Percentiles rank a stretch among this genome's conserved stretches.
Evolutionary conservation across 2,797 vertebrate genomes (phyloP).

Genomic region (Microctenopoma stevenorrisi): DNA sequence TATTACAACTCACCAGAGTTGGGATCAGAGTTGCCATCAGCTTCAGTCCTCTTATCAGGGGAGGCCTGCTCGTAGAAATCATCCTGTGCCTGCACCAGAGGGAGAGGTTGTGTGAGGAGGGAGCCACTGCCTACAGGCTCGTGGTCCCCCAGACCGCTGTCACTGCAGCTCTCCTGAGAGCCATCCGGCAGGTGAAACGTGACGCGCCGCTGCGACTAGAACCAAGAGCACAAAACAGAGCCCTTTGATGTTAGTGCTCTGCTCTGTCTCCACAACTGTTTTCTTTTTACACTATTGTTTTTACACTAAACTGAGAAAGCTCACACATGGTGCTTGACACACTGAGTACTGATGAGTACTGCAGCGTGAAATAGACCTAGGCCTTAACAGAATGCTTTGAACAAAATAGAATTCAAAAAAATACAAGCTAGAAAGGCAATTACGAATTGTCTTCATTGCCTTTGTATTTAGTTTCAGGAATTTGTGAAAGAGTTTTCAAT

Average conservation of each 20-base stretch:
- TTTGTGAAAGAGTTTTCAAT: conserved; percentile 16
- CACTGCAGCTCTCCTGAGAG: conserved; percentile 99
- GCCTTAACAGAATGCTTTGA: conserved; percentile 22
- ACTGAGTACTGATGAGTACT: conserved; percentile 37
- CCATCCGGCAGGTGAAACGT: conserved; percentile 99
- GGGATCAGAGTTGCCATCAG: conserved; percentile 98
- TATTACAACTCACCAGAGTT: conserved; percentile 93
- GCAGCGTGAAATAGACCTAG: conserved; percentile 48
- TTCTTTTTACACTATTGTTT: conserved; percentile 32
- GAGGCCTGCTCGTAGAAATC: conserved; percentile 99
- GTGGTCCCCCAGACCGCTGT: conserved; percentile 98
- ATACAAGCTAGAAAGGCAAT: conserved; percentile 25
- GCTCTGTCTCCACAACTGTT: conserved; percentile 68
- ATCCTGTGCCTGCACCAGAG: conserved; percentile 99
- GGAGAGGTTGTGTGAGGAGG: conserved; percentile 99
- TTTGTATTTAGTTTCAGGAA: conserved; percentile 25
- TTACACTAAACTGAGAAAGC: conserved; percentile 51
- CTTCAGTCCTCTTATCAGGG: conserved; percentile 99
- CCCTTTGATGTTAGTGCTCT: conserved; percentile 88
- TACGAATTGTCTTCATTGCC: conserved; percentile 11
- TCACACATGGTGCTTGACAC: conserved; percentile 47
- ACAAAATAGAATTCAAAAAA: conserved; percentile 38
- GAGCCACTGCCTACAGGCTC: conserved; percentile 97
- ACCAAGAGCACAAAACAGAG: conserved; percentile 95
- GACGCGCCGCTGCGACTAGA: conserved; percentile 99